Base-by-base conservation (phyloP, 2,888 invertebrate species). In the Apamea epomidion region DNA sequence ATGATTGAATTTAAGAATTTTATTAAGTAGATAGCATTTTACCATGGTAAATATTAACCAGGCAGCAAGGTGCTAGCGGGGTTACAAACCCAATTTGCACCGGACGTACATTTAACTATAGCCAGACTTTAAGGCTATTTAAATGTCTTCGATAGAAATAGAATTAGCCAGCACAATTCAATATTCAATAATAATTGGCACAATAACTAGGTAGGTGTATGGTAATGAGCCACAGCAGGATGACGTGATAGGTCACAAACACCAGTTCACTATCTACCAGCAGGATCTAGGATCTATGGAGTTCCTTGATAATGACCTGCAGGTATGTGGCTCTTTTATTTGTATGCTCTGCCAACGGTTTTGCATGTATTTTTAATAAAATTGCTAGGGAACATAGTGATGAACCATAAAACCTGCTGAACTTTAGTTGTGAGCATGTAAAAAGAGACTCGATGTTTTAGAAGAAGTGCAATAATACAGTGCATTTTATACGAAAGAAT, bases 191-290 rank as follows among this genome's bases (percentile, higher is more conserved):
- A n/a, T 77, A 74, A 74, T 79, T 51, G 60, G 42, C 48, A 37
- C 60, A 74, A 76, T 45, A 62, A 76, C 25, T 32, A 77, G 32
- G 74, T 76, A 72, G 51, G 54, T 70, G 37, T 68, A 78, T 65
- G n/a, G 8, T 81, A 81, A 85, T 81, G 69, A 81, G 82, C 25
- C 32, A 14, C 74, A 73, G 42, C 64, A 16, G 42, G 7, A 65
- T 87, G 76, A 87, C 84, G 87, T 87, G 87, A 87, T 81, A 87
- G 87, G 78, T 82, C 87, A 81, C 1, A 42, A n/a, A 51, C 45
- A 78, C 76, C 68, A 54, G 82, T 71, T n/a, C 25, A 16, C 45
- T 76, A 87, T 87, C 87, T 6, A 16, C 1, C 32, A 32, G 10
- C 25, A 21, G 6, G 68, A 84, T 87, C 87, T 80, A 65, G 32